Evolutionary conservation across 2,113 vertebrate species (phyloP).

Genomic region (Perca schrenkii): DNA sequence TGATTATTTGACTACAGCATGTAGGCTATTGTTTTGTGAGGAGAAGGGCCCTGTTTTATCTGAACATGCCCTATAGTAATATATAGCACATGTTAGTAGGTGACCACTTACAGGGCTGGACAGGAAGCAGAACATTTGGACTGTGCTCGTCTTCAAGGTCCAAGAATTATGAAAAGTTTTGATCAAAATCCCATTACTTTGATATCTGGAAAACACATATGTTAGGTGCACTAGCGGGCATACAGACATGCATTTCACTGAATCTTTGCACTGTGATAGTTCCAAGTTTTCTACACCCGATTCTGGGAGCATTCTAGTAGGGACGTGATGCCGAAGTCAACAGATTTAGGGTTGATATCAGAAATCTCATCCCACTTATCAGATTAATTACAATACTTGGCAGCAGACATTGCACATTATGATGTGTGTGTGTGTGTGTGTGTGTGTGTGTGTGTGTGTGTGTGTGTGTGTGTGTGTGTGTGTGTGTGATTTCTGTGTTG

Average conservation of each 20-base stretch:
- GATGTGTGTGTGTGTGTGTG: not conserved
- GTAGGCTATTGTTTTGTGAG: constrained; percentile 2
- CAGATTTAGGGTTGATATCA: not conserved
- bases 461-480: not conserved
- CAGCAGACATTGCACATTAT: not conserved
- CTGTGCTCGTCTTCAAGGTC: constrained; percentile 28
- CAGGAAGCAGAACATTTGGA: constrained; percentile 32
- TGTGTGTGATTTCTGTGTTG: constrained; percentile 15
- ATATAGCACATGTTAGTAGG: constrained; percentile 36
- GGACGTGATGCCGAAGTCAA: not conserved
- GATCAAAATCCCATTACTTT: constrained; percentile 32
- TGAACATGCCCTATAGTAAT: constrained; percentile 12
- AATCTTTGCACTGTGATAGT: not conserved
- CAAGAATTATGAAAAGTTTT: constrained; percentile 9
- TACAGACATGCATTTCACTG: not conserved
- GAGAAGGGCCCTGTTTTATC: constrained; percentile 39
- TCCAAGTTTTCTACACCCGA: constrained; percentile 2
- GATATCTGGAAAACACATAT: not conserved
- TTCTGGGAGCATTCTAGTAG: not conserved
- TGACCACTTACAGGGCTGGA: constrained; percentile 33
- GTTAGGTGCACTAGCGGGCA: not conserved
- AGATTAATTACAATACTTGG: not conserved
- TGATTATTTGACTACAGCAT: not conserved
- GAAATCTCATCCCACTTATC: not conserved
- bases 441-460: not conserved